Conservation (phyloP, 2,888 invertebrate genomes). For the Empis stercorea region DNA sequence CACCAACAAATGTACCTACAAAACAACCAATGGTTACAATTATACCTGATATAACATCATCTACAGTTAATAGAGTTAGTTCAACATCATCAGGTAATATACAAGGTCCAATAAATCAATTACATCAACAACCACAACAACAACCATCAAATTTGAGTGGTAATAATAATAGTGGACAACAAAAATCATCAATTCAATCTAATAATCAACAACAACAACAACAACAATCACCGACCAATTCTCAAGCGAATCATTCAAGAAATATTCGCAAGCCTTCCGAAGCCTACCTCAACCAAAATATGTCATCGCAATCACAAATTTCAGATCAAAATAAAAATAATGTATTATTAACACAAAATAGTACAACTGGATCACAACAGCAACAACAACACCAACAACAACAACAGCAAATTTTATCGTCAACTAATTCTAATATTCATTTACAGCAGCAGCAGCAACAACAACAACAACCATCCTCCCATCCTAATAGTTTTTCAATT, state of each 20-base stretch:
- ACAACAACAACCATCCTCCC: slow-evolving; percentile 10
- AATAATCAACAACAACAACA: slow-evolving; percentile 40
- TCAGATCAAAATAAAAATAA: slow-evolving; percentile 2
- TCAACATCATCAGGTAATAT: slow-evolving; percentile 13
- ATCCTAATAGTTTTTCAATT: slow-evolving; percentile 2
- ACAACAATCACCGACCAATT: slow-evolving; percentile 27
- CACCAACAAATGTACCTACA: slow-evolving; percentile 38
- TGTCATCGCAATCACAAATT: slow-evolving; percentile 19
- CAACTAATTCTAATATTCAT: neutral
- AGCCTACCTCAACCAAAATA: slow-evolving; percentile 18
- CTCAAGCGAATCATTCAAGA: slow-evolving; percentile 12
- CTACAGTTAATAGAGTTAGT: slow-evolving; percentile 24
- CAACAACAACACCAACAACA: too few species aligned
- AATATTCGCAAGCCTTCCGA: slow-evolving; percentile 16
- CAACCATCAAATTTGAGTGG: slow-evolving; percentile 6
- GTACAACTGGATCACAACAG: neutral
- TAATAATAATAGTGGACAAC: slow-evolving; percentile 6
- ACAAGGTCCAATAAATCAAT: slow-evolving; percentile 4
- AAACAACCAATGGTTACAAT: slow-evolving; percentile 29
- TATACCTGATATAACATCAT: slow-evolving; percentile 33
- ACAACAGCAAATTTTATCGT: neutral
- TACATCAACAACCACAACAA: slow-evolving; percentile 41
- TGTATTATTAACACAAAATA: neutral
- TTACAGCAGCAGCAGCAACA: slow-evolving; percentile 6
- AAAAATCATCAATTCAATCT: slow-evolving; percentile 11